Percentiles rank a stretch among this genome's conserved stretches.
Conservation (phyloP, 2,113 vertebrate species). For the Balaeniceps rex region DNA sequence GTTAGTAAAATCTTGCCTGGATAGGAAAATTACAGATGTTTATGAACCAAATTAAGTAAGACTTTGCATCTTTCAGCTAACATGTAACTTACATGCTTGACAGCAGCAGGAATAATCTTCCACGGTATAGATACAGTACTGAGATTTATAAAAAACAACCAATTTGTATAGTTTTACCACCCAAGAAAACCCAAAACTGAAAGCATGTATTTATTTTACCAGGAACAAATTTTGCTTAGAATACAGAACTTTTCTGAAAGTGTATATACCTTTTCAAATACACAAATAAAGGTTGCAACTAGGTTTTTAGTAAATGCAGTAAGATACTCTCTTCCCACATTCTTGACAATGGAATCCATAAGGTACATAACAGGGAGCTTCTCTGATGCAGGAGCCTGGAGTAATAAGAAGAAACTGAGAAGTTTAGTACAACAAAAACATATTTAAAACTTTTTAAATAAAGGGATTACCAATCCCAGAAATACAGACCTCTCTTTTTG, state of each 20-base stretch:
- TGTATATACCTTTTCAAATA: conserved; percentile 99
- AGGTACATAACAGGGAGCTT: conserved; percentile 99
- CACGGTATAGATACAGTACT: neutral
- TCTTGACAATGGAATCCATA: conserved; percentile 99
- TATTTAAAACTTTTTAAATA: conserved; percentile 50
- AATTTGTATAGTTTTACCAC: neutral
- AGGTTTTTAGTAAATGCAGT: conserved; percentile 99
- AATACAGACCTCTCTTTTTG: conserved; percentile 69
- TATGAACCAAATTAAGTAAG: neutral
- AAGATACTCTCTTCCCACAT: conserved; percentile 98
- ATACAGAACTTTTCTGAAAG: conserved; percentile 73
- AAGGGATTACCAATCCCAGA: conserved; percentile 67
- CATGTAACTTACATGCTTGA: neutral
- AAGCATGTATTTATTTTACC: conserved; percentile 74
- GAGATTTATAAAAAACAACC: neutral
- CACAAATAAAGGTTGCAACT: conserved; percentile 99
- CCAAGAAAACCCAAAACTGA: conserved; percentile 71
- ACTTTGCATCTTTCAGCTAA: neutral
- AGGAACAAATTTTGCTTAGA: conserved; percentile 53
- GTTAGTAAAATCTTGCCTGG: neutral
- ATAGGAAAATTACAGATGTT: neutral
- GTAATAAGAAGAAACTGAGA: conserved; percentile 98
- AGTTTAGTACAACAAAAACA: conserved; percentile 91
- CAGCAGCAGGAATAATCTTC: neutral
- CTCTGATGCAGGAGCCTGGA: conserved; percentile 93